phyloP scores from a whole-genome alignment of 2,113 vertebrate species.

The Chlorodrepanis virens region DNA sequence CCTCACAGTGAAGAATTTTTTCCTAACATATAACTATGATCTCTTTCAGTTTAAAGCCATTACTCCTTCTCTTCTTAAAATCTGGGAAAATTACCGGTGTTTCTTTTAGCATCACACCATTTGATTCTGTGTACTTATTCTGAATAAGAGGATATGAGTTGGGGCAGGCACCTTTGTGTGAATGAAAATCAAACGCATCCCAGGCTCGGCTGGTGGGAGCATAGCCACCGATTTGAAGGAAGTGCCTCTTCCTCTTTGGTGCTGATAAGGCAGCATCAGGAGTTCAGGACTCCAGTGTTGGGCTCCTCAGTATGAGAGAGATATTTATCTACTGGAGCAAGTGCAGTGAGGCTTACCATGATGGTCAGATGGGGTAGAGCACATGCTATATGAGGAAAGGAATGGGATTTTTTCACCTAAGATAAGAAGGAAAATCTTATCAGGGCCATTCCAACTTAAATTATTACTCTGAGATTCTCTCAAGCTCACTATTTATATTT shows the following conservation, averaged over 20 bases:
- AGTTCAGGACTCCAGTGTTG: neutral
- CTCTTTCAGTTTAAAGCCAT: neutral
- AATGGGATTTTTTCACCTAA: neutral
- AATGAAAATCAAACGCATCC: rapidly evolving
- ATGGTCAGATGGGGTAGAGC: neutral
- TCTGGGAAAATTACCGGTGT: neutral
- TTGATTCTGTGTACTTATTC: neutral
- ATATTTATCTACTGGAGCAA: neutral
- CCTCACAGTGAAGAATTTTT: neutral
- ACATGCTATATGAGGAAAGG: neutral
- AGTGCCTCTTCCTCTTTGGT: neutral
- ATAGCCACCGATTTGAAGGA: neutral
- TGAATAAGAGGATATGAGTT: neutral
- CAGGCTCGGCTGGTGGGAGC: neutral
- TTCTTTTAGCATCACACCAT: neutral
- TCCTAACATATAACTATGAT: neutral
- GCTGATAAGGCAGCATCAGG: neutral
- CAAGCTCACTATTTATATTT: neutral
- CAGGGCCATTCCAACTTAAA: neutral
- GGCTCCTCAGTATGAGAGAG: neutral
- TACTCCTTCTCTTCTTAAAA: neutral
- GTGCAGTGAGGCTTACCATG: rapidly evolving
- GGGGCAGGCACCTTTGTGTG: neutral
- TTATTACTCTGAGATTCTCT: neutral
- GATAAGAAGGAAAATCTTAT: neutral